Evolutionary conservation across 2,888 invertebrate species (phyloP), one percentile per base, ranked within the genome.

Genomic region (Nezara viridula): DNA sequence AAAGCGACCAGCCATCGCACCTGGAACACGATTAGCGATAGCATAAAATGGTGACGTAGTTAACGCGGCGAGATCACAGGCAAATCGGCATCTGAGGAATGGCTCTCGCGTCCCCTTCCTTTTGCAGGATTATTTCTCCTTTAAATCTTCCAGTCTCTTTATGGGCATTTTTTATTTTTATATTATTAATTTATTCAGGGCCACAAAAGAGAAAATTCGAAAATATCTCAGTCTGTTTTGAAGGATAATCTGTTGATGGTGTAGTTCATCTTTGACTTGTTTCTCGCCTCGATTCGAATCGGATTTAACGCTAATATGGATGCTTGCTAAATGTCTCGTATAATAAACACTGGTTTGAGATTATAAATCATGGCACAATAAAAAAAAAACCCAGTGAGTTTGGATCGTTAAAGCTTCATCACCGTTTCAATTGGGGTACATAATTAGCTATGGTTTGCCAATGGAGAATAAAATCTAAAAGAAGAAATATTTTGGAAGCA

Each of bases 201-300:
- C 2, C 55, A 55, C n/a, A 55, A 55, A 10, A 55, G 55, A 55
- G n/a, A 55, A n/a, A 55, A 55, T 55, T 55, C n/a, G n/a, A 55
- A 55, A 55, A 55, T 55, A 55, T 55, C 55, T 55, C 55, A 55
- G 55, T 55, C 55, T 55, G 55, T 55, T 55, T 55, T n/a, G 55
- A 55, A 55, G 10, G 55, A 55, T 55, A n/a, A 55, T 55, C n/a
- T 55, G n/a, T 55, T 55, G 9, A 55, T 19, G 2, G 21, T 5
- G 4, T 21, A 50, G 50, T 50, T 50, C 50, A 21, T 50, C 50
- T 50, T 50, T n/a, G n/a, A 5, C 50, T 21, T 21, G 50, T 50
- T 50, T 50, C 50, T 50, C 50, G 50, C 50, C 50, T 50, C 19
- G 21, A 21, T 21, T 50, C 21, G 21, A 50, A 50, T 50, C 50